Conservation (phyloP, 2,888 invertebrate genomes). For the Siphlonurus alternatus region DNA sequence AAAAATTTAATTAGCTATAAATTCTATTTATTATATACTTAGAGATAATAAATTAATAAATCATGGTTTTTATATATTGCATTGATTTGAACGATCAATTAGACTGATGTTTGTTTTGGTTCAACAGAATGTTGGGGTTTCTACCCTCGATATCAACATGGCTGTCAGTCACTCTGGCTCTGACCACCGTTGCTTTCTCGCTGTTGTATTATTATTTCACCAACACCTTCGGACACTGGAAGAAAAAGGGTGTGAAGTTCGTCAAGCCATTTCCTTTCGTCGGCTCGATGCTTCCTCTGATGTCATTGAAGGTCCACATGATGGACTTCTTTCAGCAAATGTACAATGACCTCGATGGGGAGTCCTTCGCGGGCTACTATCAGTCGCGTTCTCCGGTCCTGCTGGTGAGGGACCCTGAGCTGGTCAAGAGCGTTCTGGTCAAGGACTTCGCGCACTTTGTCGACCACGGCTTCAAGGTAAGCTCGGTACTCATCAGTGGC, state of each 20-base stretch:
- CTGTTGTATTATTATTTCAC: slow-evolving; percentile 9
- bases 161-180: neutral
- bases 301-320: slow-evolving; percentile 7
- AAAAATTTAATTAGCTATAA: too few species aligned
- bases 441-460: slow-evolving; percentile 11
- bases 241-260: slow-evolving; percentile 7
- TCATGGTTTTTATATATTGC: too few species aligned
- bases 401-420: slow-evolving; percentile 12
- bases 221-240: slow-evolving; percentile 11
- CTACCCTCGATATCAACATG: too few species aligned
- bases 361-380: slow-evolving; percentile 11
- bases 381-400: slow-evolving; percentile 11
- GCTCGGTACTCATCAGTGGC: too few species aligned
- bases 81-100: too few species aligned
- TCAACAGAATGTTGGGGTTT: too few species aligned
- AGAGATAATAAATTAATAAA: too few species aligned
- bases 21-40: too few species aligned
- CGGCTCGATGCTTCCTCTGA: slow-evolving; percentile 8
- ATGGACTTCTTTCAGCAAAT: slow-evolving; percentile 7
- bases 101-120: too few species aligned
- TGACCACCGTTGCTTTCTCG: neutral
- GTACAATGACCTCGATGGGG: slow-evolving; percentile 7
- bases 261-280: slow-evolving; percentile 10
- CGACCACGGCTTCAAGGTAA: neutral
- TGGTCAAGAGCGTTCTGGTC: slow-evolving; percentile 11